These are phyloP conservation scores for Corythornis vintsioides DNA, from an alignment of 2,113 vertebrate species.

Conservation along the genomic window DNA sequence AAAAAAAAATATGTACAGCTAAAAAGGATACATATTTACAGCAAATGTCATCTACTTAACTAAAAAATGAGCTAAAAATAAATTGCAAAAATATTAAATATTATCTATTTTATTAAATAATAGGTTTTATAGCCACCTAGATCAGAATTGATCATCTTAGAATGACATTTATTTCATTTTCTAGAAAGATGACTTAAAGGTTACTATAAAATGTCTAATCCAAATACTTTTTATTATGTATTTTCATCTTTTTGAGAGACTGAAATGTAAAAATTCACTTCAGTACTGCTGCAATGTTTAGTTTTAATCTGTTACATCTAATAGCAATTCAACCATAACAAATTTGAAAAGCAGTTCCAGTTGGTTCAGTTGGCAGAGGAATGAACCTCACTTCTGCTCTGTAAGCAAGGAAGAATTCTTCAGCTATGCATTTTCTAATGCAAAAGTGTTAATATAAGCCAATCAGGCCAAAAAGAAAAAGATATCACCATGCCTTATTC, in stretches of 20 bases:
- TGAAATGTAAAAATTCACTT: not conserved
- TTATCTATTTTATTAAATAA: no score
- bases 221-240: not conserved
- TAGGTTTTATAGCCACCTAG: not conserved
- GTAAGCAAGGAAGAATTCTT: not conserved
- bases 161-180: not conserved
- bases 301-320: not conserved
- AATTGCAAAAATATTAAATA: not conserved
- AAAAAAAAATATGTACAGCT: not conserved
- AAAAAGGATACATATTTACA: not conserved
- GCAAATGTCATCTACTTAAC: not conserved
- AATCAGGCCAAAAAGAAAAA: not conserved
- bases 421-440: not conserved
- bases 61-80: not conserved
- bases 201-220: not conserved
- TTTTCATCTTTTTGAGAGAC: not conserved
- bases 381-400: not conserved
- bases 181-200: not conserved
- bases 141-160: not conserved
- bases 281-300: not conserved
- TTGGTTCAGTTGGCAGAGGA: not conserved
- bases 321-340: not conserved
- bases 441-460: not conserved
- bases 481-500: not conserved
- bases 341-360: not conserved